phyloP scores from a whole-genome alignment of 1,140 invertebrate genomes.

The Phocides pigmalion region DNA sequence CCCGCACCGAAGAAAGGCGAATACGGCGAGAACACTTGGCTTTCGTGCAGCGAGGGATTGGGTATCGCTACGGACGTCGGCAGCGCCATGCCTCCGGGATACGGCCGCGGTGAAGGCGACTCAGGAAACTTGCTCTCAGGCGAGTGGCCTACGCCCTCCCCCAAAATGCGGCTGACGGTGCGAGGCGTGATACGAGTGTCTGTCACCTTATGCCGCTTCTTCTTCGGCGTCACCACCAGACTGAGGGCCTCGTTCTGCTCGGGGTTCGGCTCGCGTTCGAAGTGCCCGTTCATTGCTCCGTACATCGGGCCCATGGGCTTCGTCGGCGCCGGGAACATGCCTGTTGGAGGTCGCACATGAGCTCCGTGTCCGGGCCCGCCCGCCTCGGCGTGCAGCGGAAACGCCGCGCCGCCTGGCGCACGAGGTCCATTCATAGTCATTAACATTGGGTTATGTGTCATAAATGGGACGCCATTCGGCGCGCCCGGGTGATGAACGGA shows the following conservation, averaged over 20 bases:
- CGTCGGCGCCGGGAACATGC: constrained; percentile 92
- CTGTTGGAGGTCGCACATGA: constrained; percentile 88
- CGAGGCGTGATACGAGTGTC: constrained; percentile 97
- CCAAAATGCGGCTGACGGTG: constrained; percentile 93
- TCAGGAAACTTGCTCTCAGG: constrained; percentile 84
- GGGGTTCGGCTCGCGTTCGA: constrained; percentile 87
- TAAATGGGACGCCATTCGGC: constrained; percentile 72
- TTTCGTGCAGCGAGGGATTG: constrained; percentile 97
- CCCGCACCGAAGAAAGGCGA: constrained; percentile 91
- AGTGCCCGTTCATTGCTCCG: constrained; percentile 87
- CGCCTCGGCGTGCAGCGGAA: constrained; percentile 77
- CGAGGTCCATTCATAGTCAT: constrained; percentile 82
- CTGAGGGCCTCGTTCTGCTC: constrained; percentile 97
- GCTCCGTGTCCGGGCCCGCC: constrained; percentile 86
- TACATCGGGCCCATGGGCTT: constrained; percentile 88
- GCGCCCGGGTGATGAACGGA: constrained; percentile 78
- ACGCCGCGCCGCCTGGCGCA: constrained; percentile 82
- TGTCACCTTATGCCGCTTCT: constrained; percentile 98
- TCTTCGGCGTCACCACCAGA: constrained; percentile 96
- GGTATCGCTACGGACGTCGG: constrained; percentile 97
- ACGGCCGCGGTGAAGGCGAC: constrained; percentile 89
- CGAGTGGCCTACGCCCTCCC: constrained; percentile 89
- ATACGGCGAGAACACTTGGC: constrained; percentile 96
- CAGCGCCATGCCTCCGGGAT: constrained; percentile 93
- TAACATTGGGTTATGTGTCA: constrained; percentile 73